Conservation (phyloP, 2,888 invertebrate genomes). For the Lepeophtheirus nordmannii region DNA sequence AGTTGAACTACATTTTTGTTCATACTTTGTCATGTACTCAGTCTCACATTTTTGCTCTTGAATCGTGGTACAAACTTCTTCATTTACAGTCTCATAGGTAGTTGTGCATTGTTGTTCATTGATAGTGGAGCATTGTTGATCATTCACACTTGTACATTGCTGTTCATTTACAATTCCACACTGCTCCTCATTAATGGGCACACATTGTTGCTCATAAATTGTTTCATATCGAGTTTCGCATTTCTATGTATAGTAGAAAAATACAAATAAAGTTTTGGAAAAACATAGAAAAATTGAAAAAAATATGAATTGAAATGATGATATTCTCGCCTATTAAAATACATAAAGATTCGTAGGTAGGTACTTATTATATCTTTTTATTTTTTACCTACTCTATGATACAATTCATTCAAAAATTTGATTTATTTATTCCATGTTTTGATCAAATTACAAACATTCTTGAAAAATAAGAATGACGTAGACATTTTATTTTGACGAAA, state of each 20-base stretch:
- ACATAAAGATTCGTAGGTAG: no score
- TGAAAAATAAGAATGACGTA: no score
- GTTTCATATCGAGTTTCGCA: slow-evolving; percentile 18
- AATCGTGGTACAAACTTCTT: slow-evolving; percentile 21
- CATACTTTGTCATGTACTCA: slow-evolving; percentile 22
- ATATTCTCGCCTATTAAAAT: no score
- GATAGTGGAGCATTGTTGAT: slow-evolving; percentile 11
- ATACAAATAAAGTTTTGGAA: not conserved
- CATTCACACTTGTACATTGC: slow-evolving; percentile 5
- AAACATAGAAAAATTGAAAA: no score
- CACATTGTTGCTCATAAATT: slow-evolving; percentile 17
- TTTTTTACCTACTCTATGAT: no score
- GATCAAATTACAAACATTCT: no score
- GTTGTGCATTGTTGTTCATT: slow-evolving; percentile 14
- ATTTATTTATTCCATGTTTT: no score
- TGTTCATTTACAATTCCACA: slow-evolving; percentile 16
- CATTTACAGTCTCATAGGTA: not conserved
- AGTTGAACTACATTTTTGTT: not conserved
- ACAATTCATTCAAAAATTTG: no score
- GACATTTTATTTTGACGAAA: no score
- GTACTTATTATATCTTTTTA: no score
- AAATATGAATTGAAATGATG: no score
- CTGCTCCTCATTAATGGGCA: not conserved
- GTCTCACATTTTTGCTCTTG: slow-evolving; percentile 23
- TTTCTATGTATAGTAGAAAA: slow-evolving; percentile 7